Base-by-base conservation (phyloP, 2,113 vertebrate genomes). In the Rutilus rutilus region DNA sequence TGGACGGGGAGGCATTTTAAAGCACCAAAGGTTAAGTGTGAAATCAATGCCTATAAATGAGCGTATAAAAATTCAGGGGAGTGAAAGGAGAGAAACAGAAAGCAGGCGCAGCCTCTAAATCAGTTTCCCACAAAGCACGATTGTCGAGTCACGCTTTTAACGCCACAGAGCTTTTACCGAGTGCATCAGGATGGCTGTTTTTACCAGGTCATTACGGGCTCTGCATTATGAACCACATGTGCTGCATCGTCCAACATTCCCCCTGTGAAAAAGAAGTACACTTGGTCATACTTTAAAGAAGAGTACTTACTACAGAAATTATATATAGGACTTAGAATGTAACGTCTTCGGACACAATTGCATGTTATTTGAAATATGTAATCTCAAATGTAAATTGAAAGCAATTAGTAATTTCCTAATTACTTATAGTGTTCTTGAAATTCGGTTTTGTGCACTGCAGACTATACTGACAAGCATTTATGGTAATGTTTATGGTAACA, bases 31-130 rank as follows among this genome's bases (percentile, higher is more conserved):
- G 89, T 92, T 93, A 92, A 93, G 90, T 93, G 93, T 91, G 91
- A 93, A 93, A 95, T 95, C 94, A 94, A 95, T 95, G 87, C 21
- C 73, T 91, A 94, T 94, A 92, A 94, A 95, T 47, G 75, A 92
- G 88, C 86, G 77, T 88, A 92, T 93, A 90, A 90, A 94, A 90
- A 89, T 87, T 86, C 65, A 73, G 67, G 50, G 74, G 36, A 85
- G 75, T 52, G 47, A 69, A 36, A 33, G 75, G 52, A 86, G 54
- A 59, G 82, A 67, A 59, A 21, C n/a, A 50, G 11, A 12, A 65
- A 71, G 33, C 75, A 82, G 7, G 0, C 36, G 0, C 47, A 81
- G 65, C 65, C 83, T 79, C 52, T 92, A 90, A 94, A 94, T 92
- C 89, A 92, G 78, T 90, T 93, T 90, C 93, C 91, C 91, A 91